Evolutionary conservation across 1,140 invertebrate species (phyloP), one percentile per base, ranked within the genome.

Genomic region (Gryon sp.): DNA sequence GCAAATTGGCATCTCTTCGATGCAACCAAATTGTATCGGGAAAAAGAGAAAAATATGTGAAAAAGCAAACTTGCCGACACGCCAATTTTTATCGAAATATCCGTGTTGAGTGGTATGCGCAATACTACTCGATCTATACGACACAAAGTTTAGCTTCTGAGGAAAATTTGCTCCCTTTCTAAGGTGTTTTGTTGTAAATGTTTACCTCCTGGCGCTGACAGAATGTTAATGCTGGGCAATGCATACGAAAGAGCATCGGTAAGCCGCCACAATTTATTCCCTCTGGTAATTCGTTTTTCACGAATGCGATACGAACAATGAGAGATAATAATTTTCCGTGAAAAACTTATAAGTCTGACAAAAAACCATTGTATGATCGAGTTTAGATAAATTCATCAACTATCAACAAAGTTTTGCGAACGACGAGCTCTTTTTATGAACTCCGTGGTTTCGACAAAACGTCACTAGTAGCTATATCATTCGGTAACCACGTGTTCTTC

Each of bases 401-500:
- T 43, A 57, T 41, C 30, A 65, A 59, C 59, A 65, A 73, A 73
- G 20, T 65, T 73, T 63, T n/a, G n/a, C 43, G 34, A 24, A 24
- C 59, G 69, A 57, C 50, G 41, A 36, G 2, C 46, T n/a, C 14
- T 73, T 73, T 65, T 73, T 73, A 40, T 12, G 38, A 45, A 38
- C 15, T n/a, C 12, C 32, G 20, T n/a, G 16, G 18, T 32, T 45
- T n/a, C 9, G 16, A 26, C 41, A 66, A 75, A 74, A 74, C 36
- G 62, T 60, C 53, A 53, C 53, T 53, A 66, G 60, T 74, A 53
- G 70, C 53, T 66, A 50, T 74, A 66, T 65, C 53, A 74, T 74
- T 65, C 59, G 22, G 60, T 66, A 74, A 74, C 59, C 70, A 59
- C 60, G 60, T 60, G 70, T 66, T 66, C 53, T 74, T 74, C 70